Conservation (phyloP, 2,797 vertebrate genomes). For the Myotis vivesi region DNA sequence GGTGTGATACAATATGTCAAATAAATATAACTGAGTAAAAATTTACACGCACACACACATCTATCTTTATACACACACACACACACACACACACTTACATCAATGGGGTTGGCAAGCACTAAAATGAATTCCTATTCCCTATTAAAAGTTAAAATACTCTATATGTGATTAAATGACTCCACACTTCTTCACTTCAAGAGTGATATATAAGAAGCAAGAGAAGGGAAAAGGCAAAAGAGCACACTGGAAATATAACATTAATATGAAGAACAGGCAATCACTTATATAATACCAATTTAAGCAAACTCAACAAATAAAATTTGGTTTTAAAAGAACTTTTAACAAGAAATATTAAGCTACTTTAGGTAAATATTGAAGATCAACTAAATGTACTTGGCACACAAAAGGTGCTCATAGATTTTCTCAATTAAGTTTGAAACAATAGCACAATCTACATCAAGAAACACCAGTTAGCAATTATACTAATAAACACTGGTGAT, state of each 20-base stretch:
- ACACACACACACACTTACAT: not conserved
- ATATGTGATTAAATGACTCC: not conserved
- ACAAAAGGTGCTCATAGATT: not conserved
- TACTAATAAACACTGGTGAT: not conserved
- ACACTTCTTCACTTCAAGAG: conserved; percentile 10
- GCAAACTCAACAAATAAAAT: not conserved
- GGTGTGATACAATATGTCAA: not conserved
- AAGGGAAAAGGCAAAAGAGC: not conserved
- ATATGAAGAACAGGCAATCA: not conserved
- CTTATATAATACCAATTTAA: not conserved
- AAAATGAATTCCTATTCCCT: conserved; percentile 20
- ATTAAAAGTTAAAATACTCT: conserved; percentile 5
- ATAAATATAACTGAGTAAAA: conserved; percentile 2
- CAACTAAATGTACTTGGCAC: not conserved
- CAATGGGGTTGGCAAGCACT: not conserved
- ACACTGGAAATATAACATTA: not conserved
- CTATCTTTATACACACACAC: not conserved
- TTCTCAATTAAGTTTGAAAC: not conserved
- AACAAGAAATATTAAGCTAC: not conserved
- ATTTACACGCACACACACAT: not conserved
- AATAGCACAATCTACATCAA: not conserved
- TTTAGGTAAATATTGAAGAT: conserved; percentile 14
- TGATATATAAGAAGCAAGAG: not conserved
- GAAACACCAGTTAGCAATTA: conserved; percentile 31
- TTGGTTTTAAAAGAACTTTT: not conserved